A percentile compares a stretch with the other conserved stretches of the same genome.
Conservation (phyloP, 2,888 invertebrate genomes). For the Corbicula japonica region DNA sequence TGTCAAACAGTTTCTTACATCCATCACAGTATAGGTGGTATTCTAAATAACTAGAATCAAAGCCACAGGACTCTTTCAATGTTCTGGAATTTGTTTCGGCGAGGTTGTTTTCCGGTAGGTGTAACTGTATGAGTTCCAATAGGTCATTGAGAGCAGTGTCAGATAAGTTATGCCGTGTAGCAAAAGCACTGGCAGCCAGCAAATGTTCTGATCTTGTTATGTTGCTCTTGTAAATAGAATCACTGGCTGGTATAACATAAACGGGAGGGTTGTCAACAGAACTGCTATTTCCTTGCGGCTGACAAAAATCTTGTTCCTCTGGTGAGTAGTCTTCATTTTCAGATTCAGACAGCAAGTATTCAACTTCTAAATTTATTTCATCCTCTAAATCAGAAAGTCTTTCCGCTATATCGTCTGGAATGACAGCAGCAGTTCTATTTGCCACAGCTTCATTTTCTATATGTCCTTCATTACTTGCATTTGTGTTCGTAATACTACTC, state of each 20-base stretch:
- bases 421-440: no score
- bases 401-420: no score
- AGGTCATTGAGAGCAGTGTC: constrained; percentile 37
- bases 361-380: no score
- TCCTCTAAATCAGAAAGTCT: no score
- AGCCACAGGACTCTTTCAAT: constrained; percentile 36
- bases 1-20: constrained; percentile 36
- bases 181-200: constrained; percentile 30
- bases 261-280: constrained; percentile 14
- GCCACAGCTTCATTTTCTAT: no score
- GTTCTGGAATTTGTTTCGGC: constrained; percentile 14
- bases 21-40: constrained; percentile 22
- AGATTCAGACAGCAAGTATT: no score
- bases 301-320: no score
- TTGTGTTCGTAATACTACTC: no score
- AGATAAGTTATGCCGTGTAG: constrained; percentile 34
- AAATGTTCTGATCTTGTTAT: constrained; percentile 27
- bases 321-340: no score
- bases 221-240: constrained; percentile 4
- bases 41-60: constrained; percentile 12
- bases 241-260: constrained; percentile 33
- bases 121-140: constrained; percentile 22
- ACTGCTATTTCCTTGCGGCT: no score
- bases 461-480: no score
- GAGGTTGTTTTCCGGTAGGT: constrained; percentile 34